Percentiles rank a stretch among this genome's conserved stretches.
Conservation (phyloP, 2,797 vertebrate genomes). For the Aulostomus chinensis region DNA sequence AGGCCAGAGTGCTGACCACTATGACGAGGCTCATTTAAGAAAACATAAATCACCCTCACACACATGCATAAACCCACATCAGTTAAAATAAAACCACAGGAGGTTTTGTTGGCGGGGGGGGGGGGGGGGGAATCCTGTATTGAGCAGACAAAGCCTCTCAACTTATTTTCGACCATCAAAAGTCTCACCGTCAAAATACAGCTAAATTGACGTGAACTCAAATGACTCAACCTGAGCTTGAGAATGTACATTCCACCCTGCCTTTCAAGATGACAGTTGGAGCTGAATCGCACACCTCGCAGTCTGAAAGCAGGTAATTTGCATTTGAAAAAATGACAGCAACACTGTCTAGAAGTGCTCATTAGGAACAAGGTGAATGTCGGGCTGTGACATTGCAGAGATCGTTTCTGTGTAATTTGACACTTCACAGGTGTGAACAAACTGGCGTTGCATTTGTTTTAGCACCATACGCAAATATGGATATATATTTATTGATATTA, state of each 20-base stretch:
- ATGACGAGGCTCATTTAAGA: no score
- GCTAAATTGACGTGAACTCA: slow-evolving; percentile 41
- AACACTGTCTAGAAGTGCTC: slow-evolving; percentile 58
- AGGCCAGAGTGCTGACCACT: no score
- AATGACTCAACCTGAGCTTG: slow-evolving; percentile 36
- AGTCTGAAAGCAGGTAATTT: slow-evolving; percentile 57
- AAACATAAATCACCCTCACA: no score
- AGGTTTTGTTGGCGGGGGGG: no score
- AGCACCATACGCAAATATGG: no score
- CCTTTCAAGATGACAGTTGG: slow-evolving; percentile 67
- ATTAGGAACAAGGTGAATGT: slow-evolving; percentile 64
- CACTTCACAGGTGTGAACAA: slow-evolving; percentile 55
- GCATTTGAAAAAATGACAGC: slow-evolving; percentile 59
- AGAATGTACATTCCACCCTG: slow-evolving; percentile 45
- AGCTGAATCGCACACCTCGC: slow-evolving; percentile 49
- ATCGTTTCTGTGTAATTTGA: slow-evolving; percentile 52
- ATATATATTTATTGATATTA: no score
- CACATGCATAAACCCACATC: no score
- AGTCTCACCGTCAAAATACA: slow-evolving; percentile 40
- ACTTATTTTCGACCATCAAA: slow-evolving; percentile 24
- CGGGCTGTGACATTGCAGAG: slow-evolving; percentile 45
- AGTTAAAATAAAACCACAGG: no score
- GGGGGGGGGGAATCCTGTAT: background rate
- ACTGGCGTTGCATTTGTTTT: slow-evolving; percentile 36
- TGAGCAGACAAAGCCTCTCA: slow-evolving; percentile 20